Base-by-base conservation (phyloP, 2,888 invertebrate species). In the Stenotaenia linearis region DNA sequence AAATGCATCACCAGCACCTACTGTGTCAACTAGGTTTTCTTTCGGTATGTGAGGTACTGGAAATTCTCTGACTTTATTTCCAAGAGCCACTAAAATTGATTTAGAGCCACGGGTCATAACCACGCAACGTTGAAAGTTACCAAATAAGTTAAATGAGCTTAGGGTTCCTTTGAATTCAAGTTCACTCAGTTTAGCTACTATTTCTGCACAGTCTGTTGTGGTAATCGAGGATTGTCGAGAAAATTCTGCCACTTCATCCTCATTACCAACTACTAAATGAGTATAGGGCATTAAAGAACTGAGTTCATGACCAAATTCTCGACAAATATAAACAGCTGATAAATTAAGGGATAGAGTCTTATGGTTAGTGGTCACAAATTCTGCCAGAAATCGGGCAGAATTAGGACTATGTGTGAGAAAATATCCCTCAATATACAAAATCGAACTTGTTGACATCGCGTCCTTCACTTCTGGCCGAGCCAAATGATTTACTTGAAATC, bases 81-180 rank as follows among this genome's bases (percentile, higher is more conserved):
- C 83, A 80, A 83, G 83, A 10, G 85, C 83, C 81, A 91, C 88
- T 75, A 89, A 84, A 0, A 91, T 89, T 25, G 89, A 88, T 18
- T 89, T 85, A 0, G 87, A 85, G 10, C 91, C 92, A 83, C 91
- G 89, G 6, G 92, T 92, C 80, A 92, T 87, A 1, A 91, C 87
- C 25, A 91, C 88, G 5, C 90, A 25, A 12, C 78, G 1, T 15
- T 74, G 12, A 25, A 12, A 1, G 12, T 25, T 32, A 23, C 9
- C 1, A 2, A 40, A 12, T 12, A 40, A 40, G 15, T 40, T 40
- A 12, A 45, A 45, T n/a, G n/a, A 2, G 45, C 45, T 45, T 1
- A 18, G n/a, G 1, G 45, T n/a, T 45, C 45, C 45, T 6, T 45
- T 45, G n/a, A 45, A 45, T 15, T 45, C 45, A 18, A 5, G 5